phyloP scores from a whole-genome alignment of 2,113 vertebrate genomes.

The Columbina picui region DNA sequence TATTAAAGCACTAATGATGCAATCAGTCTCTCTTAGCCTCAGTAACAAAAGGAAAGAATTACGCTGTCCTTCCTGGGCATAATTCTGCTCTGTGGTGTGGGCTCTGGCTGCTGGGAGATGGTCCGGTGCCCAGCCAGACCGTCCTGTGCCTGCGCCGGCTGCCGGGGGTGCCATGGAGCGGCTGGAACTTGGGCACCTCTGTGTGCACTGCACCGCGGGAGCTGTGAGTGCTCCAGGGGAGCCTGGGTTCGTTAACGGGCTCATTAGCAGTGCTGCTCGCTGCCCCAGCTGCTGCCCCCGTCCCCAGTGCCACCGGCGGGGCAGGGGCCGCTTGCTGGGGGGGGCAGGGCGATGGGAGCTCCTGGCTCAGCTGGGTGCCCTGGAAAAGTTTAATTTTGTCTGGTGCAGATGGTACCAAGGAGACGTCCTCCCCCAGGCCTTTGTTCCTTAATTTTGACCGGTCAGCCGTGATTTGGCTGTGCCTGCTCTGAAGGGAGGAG shows the following conservation, averaged over 20 bases:
- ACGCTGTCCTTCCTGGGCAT: not conserved
- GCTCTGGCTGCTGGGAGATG: not conserved
- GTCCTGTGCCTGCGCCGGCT: not conserved
- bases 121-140: too few species aligned
- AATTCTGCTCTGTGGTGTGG: not conserved
- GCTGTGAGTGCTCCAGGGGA: not conserved
- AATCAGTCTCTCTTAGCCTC: constrained; percentile 5
- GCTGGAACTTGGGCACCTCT: rapidly evolving
- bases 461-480: not conserved
- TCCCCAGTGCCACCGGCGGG: rapidly evolving
- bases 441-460: constrained; percentile 25
- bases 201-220: not conserved
- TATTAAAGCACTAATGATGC: constrained; percentile 31
- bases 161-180: not conserved
- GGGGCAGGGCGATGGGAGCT: not conserved
- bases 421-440: not conserved
- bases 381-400: not conserved
- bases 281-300: not conserved
- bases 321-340: not conserved
- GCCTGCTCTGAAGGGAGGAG: not conserved
- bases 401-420: constrained; percentile 19
- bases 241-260: not conserved
- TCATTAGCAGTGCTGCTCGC: rapidly evolving
- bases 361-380: not conserved
- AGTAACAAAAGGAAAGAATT: not conserved